Conservation (phyloP, 2,797 vertebrate species). For the Etheostoma perlongum region DNA sequence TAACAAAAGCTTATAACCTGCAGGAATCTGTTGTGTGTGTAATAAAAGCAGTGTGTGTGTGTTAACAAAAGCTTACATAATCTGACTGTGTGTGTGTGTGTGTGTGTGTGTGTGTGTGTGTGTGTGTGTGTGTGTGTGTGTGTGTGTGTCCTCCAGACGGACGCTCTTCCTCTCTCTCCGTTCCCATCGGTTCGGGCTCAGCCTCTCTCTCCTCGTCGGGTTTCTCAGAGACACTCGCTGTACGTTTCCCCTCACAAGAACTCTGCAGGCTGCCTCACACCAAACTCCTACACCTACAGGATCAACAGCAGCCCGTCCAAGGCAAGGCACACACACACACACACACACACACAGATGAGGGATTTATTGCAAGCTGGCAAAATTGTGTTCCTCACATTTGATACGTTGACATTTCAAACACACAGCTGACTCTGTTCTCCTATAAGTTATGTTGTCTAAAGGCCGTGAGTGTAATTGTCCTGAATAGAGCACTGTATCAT, state of each 20-base stretch:
- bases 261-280: conserved; percentile 80
- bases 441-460: no score
- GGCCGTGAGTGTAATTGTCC: no score
- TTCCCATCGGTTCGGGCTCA: conserved; percentile 92
- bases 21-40: no score
- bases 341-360: background rate
- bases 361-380: no score
- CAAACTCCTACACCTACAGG: conserved; percentile 89
- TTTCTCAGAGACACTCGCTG: conserved; percentile 93
- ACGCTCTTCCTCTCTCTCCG: conserved; percentile 92
- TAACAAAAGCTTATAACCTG: accelerated
- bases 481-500: no score
- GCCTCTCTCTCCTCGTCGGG: conserved; percentile 91
- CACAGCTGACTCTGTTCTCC: background rate
- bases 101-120: background rate
- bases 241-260: conserved; percentile 96
- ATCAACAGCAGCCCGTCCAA: conserved; percentile 96
- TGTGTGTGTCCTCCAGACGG: conserved; percentile 78
- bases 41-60: no score
- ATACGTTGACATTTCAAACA: background rate
- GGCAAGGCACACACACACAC: conserved; percentile 71
- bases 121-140: background rate
- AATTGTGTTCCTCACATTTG: no score
- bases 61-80: background rate
- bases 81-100: background rate